Evolutionary conservation across 2,888 invertebrate genomes (phyloP).

Genomic region (Lottia scabra): DNA sequence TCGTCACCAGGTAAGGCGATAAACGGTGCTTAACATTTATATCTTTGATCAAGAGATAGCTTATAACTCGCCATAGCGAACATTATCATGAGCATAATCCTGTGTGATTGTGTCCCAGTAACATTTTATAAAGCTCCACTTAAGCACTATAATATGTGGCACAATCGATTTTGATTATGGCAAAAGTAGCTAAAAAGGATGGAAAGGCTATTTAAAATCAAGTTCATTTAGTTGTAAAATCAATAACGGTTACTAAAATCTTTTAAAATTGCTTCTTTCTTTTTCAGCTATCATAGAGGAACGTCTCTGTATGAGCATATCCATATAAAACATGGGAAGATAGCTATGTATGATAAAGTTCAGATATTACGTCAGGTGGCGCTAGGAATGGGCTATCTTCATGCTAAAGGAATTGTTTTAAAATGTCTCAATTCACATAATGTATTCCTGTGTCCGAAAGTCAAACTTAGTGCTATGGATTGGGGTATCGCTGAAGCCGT

Average conservation of each 20-base stretch:
- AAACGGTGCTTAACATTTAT: too few species aligned
- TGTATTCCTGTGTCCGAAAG: constrained; percentile 69
- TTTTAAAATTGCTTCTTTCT: not conserved
- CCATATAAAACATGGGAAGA: constrained; percentile 57
- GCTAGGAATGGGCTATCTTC: constrained; percentile 71
- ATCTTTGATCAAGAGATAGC: too few species aligned
- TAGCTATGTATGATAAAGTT: constrained; percentile 61
- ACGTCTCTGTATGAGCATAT: constrained; percentile 67
- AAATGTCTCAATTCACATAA: constrained; percentile 69
- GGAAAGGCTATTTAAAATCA: too few species aligned
- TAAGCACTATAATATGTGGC: too few species aligned
- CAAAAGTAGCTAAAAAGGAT: too few species aligned
- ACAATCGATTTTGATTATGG: too few species aligned
- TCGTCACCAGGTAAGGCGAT: constrained; percentile 67
- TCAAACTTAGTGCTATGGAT: constrained; percentile 68
- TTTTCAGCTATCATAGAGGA: constrained; percentile 63
- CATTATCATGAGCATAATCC: too few species aligned
- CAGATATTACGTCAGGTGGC: constrained; percentile 67
- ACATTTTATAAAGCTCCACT: too few species aligned
- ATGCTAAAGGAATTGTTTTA: constrained; percentile 70
- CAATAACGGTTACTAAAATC: not conserved
- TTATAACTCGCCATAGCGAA: too few species aligned
- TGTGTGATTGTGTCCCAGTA: too few species aligned
- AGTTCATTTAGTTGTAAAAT: too few species aligned
- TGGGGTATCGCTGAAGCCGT: constrained; percentile 62